Evolutionary conservation across 2,113 vertebrate genomes (phyloP).

Genomic region (Chionis minor): DNA sequence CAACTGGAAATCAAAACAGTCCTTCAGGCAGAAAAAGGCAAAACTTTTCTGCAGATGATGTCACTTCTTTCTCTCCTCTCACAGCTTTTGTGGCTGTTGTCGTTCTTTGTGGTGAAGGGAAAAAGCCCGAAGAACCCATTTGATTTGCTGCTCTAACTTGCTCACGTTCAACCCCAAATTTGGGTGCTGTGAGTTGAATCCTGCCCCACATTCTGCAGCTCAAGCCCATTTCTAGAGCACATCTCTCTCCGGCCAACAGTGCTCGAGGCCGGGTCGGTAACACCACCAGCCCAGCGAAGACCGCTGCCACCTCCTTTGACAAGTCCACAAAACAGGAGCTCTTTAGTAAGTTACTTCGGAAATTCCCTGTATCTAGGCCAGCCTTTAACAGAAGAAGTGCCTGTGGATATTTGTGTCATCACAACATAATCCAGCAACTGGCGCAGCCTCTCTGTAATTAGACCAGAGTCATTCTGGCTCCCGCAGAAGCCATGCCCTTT

Average conservation of each 20-base stretch:
- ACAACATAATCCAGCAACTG: neutral
- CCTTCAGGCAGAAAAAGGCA: neutral
- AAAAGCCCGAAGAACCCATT: neutral
- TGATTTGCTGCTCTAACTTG: neutral
- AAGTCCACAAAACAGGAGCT: neutral
- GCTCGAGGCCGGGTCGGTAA: neutral
- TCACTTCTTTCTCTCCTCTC: neutral
- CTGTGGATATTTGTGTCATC: neutral
- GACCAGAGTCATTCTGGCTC: neutral
- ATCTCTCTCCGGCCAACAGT: neutral
- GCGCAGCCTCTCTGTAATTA: neutral
- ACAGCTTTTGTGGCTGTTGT: neutral
- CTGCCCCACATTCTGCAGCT: neutral
- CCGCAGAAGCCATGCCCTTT: neutral
- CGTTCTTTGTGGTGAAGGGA: neutral
- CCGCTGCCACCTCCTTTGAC: neutral
- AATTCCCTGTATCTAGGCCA: neutral
- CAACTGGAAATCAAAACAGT: slow-evolving; percentile 18
- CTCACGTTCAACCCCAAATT: neutral
- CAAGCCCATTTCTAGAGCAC: neutral
- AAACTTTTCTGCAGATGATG: neutral
- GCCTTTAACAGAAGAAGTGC: neutral
- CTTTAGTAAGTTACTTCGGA: neutral
- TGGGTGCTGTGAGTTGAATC: neutral
- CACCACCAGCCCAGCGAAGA: neutral